These are phyloP conservation scores for Alethe diademata DNA, from an alignment of 2,113 vertebrate genomes.

Conservation along the genomic window DNA sequence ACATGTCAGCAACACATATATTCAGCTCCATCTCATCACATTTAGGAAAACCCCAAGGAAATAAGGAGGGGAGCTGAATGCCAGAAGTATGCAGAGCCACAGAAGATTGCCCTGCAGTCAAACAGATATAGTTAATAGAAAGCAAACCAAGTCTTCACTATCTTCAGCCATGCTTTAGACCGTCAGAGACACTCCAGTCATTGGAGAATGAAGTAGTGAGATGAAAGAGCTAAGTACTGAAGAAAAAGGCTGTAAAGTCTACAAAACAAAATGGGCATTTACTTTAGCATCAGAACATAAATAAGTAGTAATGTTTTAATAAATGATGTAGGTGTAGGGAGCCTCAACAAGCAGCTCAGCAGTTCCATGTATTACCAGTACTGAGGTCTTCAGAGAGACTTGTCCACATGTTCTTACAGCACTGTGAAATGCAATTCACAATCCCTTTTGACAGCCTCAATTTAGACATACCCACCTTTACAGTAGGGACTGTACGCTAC, in stretches of 20 bases:
- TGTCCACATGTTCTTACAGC: slow-evolving; percentile 51
- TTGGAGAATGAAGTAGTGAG: background rate
- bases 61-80: background rate
- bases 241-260: slow-evolving; percentile 50
- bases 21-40: background rate
- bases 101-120: background rate
- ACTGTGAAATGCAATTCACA: slow-evolving; percentile 55
- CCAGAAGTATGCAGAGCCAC: background rate
- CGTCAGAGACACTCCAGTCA: background rate
- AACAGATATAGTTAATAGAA: background rate
- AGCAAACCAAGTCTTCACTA: background rate
- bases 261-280: slow-evolving; percentile 66
- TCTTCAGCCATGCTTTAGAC: background rate
- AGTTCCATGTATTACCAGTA: slow-evolving; percentile 30
- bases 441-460: slow-evolving; percentile 65
- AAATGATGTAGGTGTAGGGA: slow-evolving; percentile 60
- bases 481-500: slow-evolving; percentile 49
- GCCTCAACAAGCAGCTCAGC: slow-evolving; percentile 28
- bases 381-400: slow-evolving; percentile 55
- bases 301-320: slow-evolving; percentile 66
- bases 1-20: background rate
- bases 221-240: background rate
- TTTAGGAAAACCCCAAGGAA: background rate
- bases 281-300: slow-evolving; percentile 61
- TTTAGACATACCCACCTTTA: slow-evolving; percentile 64